Evolutionary conservation across 2,888 invertebrate species (phyloP), one percentile per base, ranked within the genome.

Genomic region (Uropetala carovei): DNA sequence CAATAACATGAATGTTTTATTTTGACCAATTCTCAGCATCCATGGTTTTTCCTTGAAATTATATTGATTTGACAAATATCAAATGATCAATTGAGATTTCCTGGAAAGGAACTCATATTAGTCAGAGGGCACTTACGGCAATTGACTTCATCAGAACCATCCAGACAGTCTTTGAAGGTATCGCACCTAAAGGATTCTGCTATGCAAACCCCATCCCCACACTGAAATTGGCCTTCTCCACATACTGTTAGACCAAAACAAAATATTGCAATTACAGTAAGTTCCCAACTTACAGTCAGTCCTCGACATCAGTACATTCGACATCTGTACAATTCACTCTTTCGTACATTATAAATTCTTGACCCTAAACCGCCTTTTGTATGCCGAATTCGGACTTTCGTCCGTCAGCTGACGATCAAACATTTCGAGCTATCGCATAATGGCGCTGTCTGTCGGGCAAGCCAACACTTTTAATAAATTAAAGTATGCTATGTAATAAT

Each of bases 121-220:
- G 43, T n/a, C 5, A 14, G 43, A 64, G 16, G 16, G 13, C 43
- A 89, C 89, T 89, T 89, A 89, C 89, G 60, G 89, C 89, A 89
- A 64, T 64, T 89, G 43, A n/a, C 43, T 64, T 89, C 89, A 18
- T 89, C 89, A n/a, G 64, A 60, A 10, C 11, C 30, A 89, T 89
- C 89, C 89, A 89, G 18, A 59, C 89, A 89, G 64, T 89, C 89
- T n/a, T 64, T 43, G 64, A 89, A 89, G 5, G 13, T 43, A 64
- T 89, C 89, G 43, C 89, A 89, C n/a, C 64, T 89, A 89, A 89
- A 89, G 60, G 82, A 95, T 91, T 95, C 95, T 68, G 89, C 22
- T 27, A 89, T 64, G 64, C 89, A 89, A 60, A 30, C 60, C 18
- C 89, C 89, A 43, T 89, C 89, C 13, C 13, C 30, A 89, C 89